Evolutionary conservation across 2,888 invertebrate genomes (phyloP), one percentile per base, ranked within the genome.

Genomic region (Teleogryllus oceanicus): DNA sequence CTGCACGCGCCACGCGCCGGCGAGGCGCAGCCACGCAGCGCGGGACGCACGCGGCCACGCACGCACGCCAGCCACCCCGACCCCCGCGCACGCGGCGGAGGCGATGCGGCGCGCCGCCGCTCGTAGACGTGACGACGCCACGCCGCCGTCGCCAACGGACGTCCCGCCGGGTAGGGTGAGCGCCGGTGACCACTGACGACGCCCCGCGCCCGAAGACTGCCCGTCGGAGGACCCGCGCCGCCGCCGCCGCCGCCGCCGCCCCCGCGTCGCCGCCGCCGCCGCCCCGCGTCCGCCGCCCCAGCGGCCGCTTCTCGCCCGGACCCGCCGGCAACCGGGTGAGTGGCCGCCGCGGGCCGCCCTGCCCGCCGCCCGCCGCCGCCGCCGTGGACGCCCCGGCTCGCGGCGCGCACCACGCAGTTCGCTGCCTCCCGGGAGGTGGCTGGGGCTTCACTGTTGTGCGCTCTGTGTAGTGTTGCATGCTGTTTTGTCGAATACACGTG

Each of bases 61-160:
- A 84, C 62, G 62, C 13, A n/a, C 62, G 62, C 13, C 16, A 90
- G 89, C 84, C 90, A 90, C 85, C 90, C 90, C 16, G 50, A 86
- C 87, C 37, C 87, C 87, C 21, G 86, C 87, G 86, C 87, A 86
- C 49, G 86, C 86, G 80, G 24, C 90, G 90, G 83, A 86, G 90
- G 62, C 84, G 90, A 89, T 85, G 89, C 89, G 84, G 90, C 90
- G 76, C 88, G 88, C 81, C 89, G 89, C 77, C 84, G 89, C 49
- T 89, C 3, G 89, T 88, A 85, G 13, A 16, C 75, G 18, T 10
- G n/a, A 13, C 75, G 75, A 12, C 75, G n/a, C 21, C 21, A 3
- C 21, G n/a, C 20, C 24, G 2, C 75, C 20, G 20, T 10, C n/a
- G 75, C 24, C n/a, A 8, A 37, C 20, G 18, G 75, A 16, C 75